Base-by-base conservation (phyloP, 2,113 vertebrate genomes). In the Solenodon paradoxus region DNA sequence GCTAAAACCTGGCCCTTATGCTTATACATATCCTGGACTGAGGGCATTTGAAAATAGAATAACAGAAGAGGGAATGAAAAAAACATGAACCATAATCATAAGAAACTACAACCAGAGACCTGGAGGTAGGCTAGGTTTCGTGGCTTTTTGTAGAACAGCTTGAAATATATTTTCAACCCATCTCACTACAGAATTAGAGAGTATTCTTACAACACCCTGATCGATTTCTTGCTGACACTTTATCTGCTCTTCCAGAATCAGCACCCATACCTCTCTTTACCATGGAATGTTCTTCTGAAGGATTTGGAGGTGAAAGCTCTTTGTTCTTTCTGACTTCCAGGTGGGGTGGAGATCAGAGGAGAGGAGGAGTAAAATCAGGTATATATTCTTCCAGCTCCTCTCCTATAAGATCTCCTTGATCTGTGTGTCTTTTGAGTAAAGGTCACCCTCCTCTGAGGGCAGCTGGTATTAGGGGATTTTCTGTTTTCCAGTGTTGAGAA, bases 61-160 rank as follows among this genome's bases (percentile, higher is more conserved):
- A 84, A 74, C 77, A 57, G 42, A 51, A 95, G 94, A 89, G 8
- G 12, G 75, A 78, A 66, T 81, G 24, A 75, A 71, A 92, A 78
- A 89, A 84, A 77, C 11, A 68, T 28, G 71, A 89, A 77, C 7
- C 42, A 38, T 5, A 32, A n/a, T 57, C 49, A 61, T 81, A 53
- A 35, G 30, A 90, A 91, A 66, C 38, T 20, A 78, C 8, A 75
- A 53, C 7, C 51, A 90, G 26, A 13, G 24, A 45, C 28, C 71
- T 72, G 47, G 30, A 83, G 75, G 20, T 45, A 64, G 53, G 22
- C 1, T 35, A 88, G 30, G 3, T 55, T 81, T 97, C 75, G 53
- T 92, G 75, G 45, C 32, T 57, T 40, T 89, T 95, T 71, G 51
- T 78, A 5, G 20, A 88, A 74, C 13, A 69, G 49, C 35, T 86